These are phyloP conservation scores for Salminus brasiliensis DNA, from an alignment of 2,113 vertebrate genomes.

Conservation along the genomic window DNA sequence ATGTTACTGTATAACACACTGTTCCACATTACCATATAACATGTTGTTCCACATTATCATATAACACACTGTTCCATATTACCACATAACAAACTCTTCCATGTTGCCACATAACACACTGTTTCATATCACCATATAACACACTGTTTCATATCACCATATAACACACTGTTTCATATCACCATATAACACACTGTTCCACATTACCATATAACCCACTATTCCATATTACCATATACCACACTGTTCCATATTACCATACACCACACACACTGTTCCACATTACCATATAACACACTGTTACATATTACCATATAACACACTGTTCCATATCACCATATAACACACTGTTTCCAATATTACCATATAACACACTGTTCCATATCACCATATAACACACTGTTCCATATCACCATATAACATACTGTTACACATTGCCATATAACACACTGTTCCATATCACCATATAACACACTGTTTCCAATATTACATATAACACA, in stretches of 20 bases:
- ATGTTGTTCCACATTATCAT: background rate
- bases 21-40: background rate
- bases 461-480: background rate
- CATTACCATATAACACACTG: background rate
- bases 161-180: background rate
- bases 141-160: background rate
- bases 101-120: background rate
- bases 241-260: background rate
- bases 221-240: too few species aligned
- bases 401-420: background rate
- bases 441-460: background rate
- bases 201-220: background rate
- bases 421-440: background rate
- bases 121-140: background rate
- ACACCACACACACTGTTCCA: background rate
- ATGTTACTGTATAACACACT: too few species aligned
- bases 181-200: too few species aligned
- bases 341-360: background rate
- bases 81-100: background rate
- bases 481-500: background rate
- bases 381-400: too few species aligned
- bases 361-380: too few species aligned
- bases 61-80: background rate
- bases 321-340: too few species aligned
- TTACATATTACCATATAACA: background rate